Evolutionary conservation across 2,797 vertebrate species (phyloP), one percentile per base, ranked within the genome.

Genomic region (Octomys mimax): DNA sequence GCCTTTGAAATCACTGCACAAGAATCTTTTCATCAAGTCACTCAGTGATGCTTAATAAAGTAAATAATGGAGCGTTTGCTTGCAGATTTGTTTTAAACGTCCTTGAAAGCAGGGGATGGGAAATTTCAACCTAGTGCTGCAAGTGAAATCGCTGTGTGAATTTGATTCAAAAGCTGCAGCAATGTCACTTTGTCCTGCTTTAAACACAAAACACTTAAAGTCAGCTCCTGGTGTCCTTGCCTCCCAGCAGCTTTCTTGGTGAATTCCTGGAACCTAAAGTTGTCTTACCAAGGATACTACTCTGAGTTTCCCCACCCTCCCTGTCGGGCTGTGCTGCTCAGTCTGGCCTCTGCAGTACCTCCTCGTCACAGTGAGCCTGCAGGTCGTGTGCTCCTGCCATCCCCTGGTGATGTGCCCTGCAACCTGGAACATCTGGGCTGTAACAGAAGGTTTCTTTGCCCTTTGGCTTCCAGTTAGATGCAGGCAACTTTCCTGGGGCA

Each of bases 71-170:
- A 68, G 33, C 24, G 8, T 73, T 92, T 94, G 46, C 61, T 52
- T 95, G 49, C 80, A 78, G 39, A 82, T 82, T 64, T 89, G 78
- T 87, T 89, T 84, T 54, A 85, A 89, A 82, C 22, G 68, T 86
- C 96, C 96, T 96, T 93, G 93, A 95, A 90, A 94, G 75, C 59
- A 82, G 46, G 83, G 77, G 68, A 77, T 79, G 52, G 66, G 75
- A 87, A 92, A 97, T 93, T 96, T 75, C 82, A 93, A 70, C 78
- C 81, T 83, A 33, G 64, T 36, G 61, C 52, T 75, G 14, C 36
- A 75, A 92, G 68, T 79, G 87, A 93, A 94, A 95, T 66, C 92
- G 52, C 52, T 94, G 81, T 64, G 54, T 87, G 78, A 66, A 61
- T 90, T 94, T 0, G 1, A 88, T 62, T 94, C 85, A 66, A 68